Evolutionary conservation across 2,888 invertebrate species (phyloP).

Genomic region (Falcaria lacertinaria): DNA sequence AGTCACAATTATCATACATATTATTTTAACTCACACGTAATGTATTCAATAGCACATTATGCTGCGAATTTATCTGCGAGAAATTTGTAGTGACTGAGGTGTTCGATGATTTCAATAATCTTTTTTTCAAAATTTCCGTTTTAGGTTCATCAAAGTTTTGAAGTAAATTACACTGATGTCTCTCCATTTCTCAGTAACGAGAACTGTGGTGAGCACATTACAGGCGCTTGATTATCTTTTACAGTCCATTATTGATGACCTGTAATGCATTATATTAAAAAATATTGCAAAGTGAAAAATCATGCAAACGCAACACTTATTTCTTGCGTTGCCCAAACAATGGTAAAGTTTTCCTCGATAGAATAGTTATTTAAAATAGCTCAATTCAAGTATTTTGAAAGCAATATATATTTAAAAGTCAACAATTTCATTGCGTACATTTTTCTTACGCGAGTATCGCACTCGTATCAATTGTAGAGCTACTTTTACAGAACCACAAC

Average conservation of each 20-base stretch:
- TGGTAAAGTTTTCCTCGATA: slow-evolving; percentile 26
- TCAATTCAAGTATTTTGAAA: slow-evolving; percentile 5
- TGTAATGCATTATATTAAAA: slow-evolving; percentile 70
- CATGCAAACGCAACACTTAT: slow-evolving; percentile 34
- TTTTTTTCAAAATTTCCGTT: slow-evolving; percentile 75
- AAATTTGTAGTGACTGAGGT: slow-evolving; percentile 46
- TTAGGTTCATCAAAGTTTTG: slow-evolving; percentile 76
- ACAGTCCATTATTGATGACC: slow-evolving; percentile 59
- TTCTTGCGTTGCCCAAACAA: slow-evolving; percentile 21
- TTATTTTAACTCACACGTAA: slow-evolving; percentile 62
- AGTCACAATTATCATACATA: slow-evolving; percentile 13
- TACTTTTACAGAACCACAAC: slow-evolving; percentile 75
- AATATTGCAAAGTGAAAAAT: slow-evolving; percentile 59
- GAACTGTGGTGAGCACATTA: slow-evolving; percentile 59
- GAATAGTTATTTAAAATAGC: slow-evolving; percentile 11
- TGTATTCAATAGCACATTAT: slow-evolving; percentile 70
- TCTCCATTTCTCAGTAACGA: slow-evolving; percentile 69
- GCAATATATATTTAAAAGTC: slow-evolving; percentile 1
- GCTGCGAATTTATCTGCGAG: slow-evolving; percentile 55
- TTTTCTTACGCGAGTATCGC: slow-evolving; percentile 65
- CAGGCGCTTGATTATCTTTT: slow-evolving; percentile 60
- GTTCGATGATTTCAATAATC: slow-evolving; percentile 66
- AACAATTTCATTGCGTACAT: slow-evolving; percentile 35
- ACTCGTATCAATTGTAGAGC: slow-evolving; percentile 70
- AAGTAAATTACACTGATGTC: slow-evolving; percentile 73